Percentiles rank a stretch among this genome's conserved stretches.
These are phyloP conservation scores for Cylloceria caligata DNA, from an alignment of 2,888 invertebrate species.

Conservation along the genomic window DNA sequence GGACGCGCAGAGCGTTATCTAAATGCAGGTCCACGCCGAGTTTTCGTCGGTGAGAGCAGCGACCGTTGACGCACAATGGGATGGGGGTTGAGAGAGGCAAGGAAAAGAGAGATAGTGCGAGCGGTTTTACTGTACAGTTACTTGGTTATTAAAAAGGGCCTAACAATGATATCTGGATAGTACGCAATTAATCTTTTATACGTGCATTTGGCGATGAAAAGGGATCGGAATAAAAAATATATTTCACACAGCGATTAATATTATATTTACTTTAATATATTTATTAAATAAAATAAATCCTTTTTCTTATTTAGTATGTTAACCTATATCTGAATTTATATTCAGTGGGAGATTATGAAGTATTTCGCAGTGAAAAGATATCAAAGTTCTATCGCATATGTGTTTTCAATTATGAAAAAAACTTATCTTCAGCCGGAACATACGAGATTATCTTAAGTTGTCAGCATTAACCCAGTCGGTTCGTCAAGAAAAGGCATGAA, in stretches of 20 bases:
- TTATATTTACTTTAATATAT: too few relatives aligned
- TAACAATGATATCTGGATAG: too few relatives aligned
- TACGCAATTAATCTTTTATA: too few relatives aligned
- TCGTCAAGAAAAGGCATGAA: conserved; percentile 49
- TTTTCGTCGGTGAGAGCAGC: conserved; percentile 67
- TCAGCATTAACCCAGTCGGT: not conserved
- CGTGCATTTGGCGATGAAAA: too few relatives aligned
- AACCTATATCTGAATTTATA: too few relatives aligned
- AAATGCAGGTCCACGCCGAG: conserved; percentile 76
- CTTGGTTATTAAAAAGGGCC: too few relatives aligned
- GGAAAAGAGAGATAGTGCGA: conserved; percentile 14
- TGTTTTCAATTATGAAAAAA: not conserved
- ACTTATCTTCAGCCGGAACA: not conserved
- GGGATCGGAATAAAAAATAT: not conserved
- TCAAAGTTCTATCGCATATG: not conserved
- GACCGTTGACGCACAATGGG: not conserved
- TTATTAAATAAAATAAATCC: too few relatives aligned
- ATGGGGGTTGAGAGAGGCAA: not conserved
- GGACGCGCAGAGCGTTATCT: conserved; percentile 76
- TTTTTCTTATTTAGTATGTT: too few relatives aligned
- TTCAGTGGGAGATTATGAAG: not conserved
- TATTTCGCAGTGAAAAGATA: not conserved
- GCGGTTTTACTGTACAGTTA: not conserved
- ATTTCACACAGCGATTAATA: too few relatives aligned
- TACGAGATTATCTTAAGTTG: not conserved